These are phyloP conservation scores for Chromobotia macracanthus DNA, from an alignment of 2,797 vertebrate species.

Conservation along the genomic window DNA sequence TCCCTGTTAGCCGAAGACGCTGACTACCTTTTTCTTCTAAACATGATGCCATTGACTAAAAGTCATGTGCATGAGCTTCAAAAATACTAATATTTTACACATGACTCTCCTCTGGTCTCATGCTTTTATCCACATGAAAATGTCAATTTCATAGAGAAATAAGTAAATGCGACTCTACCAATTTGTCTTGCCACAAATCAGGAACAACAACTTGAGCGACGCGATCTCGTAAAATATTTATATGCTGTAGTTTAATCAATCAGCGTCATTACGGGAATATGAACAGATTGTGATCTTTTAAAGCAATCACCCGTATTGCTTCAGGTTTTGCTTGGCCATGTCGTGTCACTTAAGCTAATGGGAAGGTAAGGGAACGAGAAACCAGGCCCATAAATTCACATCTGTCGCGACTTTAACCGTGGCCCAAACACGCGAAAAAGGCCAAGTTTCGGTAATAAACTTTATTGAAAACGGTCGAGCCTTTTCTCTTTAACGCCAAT, in stretches of 20 bases:
- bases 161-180: constrained; percentile 71
- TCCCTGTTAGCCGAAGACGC: too few relatives aligned
- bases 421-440: constrained; percentile 71
- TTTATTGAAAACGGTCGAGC: constrained; percentile 74
- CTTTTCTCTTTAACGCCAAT: constrained; percentile 40
- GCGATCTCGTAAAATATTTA: constrained; percentile 76
- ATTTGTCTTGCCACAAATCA: constrained; percentile 76
- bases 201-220: constrained; percentile 56
- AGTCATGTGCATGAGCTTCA: too few relatives aligned
- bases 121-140: too few relatives aligned
- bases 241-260: constrained; percentile 82
- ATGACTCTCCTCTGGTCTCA: too few relatives aligned
- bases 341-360: constrained; percentile 87
- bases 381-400: constrained; percentile 76
- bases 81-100: too few relatives aligned
- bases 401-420: constrained; percentile 73
- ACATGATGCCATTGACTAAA: too few relatives aligned
- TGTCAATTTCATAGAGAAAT: too few relatives aligned
- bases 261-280: constrained; percentile 85
- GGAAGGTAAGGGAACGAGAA: too few relatives aligned
- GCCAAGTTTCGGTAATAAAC: constrained; percentile 72
- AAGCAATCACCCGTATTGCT: constrained; percentile 81
- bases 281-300: constrained; percentile 84
- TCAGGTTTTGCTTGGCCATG: constrained; percentile 69
- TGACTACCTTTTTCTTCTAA: too few relatives aligned